phyloP scores from a whole-genome alignment of 2,888 invertebrate species.

The Lycophotia porphyrea region DNA sequence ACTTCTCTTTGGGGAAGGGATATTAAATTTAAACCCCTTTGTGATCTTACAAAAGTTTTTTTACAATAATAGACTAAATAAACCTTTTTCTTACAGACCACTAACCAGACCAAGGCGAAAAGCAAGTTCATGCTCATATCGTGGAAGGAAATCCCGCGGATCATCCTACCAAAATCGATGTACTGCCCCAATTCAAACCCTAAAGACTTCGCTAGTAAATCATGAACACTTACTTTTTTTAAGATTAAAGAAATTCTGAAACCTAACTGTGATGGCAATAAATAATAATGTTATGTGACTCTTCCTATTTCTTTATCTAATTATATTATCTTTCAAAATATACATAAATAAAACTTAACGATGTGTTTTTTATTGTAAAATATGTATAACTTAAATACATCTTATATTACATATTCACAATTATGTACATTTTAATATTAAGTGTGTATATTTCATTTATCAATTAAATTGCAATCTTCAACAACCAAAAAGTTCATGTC shows the following conservation, averaged over 20 bases:
- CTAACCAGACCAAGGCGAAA: constrained; percentile 68
- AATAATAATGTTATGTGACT: constrained; percentile 15
- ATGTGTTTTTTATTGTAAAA: constrained; percentile 30
- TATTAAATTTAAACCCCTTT: too few relatives aligned
- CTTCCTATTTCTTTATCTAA: constrained; percentile 13
- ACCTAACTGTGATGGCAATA: constrained; percentile 33
- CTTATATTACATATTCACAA: constrained; percentile 38
- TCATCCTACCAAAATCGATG: constrained; percentile 78
- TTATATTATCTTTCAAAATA: constrained; percentile 37
- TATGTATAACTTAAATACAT: not conserved
- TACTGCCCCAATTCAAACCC: constrained; percentile 76
- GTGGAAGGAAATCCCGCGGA: constrained; percentile 81
- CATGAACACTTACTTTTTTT: constrained; percentile 40
- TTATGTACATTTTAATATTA: constrained; percentile 29
- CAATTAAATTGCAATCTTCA: constrained; percentile 69
- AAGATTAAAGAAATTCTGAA: constrained; percentile 10
- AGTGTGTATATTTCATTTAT: constrained; percentile 12
- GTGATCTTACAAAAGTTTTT: not conserved
- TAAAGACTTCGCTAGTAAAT: constrained; percentile 73
- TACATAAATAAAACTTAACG: constrained; percentile 29
- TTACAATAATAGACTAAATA: constrained; percentile 1
- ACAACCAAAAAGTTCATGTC: constrained; percentile 81
- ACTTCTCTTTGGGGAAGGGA: constrained; percentile 95
- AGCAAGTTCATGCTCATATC: constrained; percentile 77
- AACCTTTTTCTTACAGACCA: constrained; percentile 72